phyloP scores from a whole-genome alignment of 2,113 vertebrate species.

The Crotalus tigris region DNA sequence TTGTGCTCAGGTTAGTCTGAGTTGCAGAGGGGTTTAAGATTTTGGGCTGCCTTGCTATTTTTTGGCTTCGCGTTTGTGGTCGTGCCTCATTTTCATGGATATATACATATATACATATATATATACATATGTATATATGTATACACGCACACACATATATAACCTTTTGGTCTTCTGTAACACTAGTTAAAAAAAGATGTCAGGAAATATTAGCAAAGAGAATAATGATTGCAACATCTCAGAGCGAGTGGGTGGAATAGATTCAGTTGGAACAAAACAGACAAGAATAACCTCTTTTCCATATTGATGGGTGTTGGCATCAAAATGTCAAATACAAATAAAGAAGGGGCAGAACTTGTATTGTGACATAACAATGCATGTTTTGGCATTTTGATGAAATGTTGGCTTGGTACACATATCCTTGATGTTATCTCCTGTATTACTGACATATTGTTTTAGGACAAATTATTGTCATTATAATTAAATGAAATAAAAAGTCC shows the following conservation, averaged over 20 bases:
- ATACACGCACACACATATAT: background rate
- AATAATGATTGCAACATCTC: background rate
- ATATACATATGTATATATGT: too few relatives aligned
- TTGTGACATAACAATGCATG: background rate
- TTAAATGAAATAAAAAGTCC: background rate
- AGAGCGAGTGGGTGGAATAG: background rate
- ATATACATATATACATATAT: too few relatives aligned
- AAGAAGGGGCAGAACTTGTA: background rate
- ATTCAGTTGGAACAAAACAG: background rate
- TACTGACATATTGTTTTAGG: background rate
- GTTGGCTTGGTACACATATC: background rate
- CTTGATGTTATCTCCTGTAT: background rate
- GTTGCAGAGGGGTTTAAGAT: too few relatives aligned
- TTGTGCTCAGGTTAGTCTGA: too few relatives aligned
- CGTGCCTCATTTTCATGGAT: too few relatives aligned
- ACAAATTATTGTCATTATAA: background rate
- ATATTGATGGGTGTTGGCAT: background rate
- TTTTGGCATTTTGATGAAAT: background rate
- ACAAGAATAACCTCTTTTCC: background rate
- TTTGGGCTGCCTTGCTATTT: too few relatives aligned
- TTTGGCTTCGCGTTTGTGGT: too few relatives aligned
- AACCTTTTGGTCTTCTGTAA: background rate
- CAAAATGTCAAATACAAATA: background rate
- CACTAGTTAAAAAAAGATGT: background rate
- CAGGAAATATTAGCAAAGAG: background rate